These are phyloP conservation scores for Tapera naevia DNA, from an alignment of 2,797 vertebrate genomes.

Conservation along the genomic window DNA sequence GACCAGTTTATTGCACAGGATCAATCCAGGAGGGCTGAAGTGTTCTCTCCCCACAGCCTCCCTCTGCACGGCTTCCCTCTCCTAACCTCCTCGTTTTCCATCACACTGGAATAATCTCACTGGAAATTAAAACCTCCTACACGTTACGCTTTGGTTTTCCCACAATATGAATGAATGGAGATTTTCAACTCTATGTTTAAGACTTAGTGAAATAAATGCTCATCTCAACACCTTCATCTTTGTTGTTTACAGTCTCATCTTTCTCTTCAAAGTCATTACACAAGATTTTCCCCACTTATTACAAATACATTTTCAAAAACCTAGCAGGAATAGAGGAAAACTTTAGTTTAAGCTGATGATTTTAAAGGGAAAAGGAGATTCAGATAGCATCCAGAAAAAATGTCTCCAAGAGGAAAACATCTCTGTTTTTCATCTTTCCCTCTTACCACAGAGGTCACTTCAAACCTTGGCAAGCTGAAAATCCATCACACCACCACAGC, in stretches of 20 bases:
- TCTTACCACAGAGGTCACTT: not conserved
- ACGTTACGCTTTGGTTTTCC: not conserved
- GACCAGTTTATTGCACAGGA: not conserved
- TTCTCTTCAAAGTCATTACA: not conserved
- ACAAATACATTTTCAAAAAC: not conserved
- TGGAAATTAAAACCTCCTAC: not conserved
- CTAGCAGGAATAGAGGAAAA: not conserved
- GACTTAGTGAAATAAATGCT: not conserved
- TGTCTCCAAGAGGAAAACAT: not conserved
- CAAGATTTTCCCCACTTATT: not conserved
- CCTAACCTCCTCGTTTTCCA: not conserved
- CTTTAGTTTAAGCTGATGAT: not conserved
- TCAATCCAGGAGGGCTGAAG: not conserved
- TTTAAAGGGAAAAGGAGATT: not conserved
- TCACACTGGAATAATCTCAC: not conserved
- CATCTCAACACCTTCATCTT: not conserved
- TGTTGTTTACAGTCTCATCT: not conserved
- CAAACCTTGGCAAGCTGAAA: not conserved
- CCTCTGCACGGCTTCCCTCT: not conserved
- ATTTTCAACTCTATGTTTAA: not conserved
- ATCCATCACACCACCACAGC: not conserved
- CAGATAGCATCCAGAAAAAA: not conserved
- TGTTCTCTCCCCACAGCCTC: not conserved
- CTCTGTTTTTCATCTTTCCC: not conserved
- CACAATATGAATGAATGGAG: not conserved